These are phyloP conservation scores for Protonibea diacanthus DNA, from an alignment of 2,797 vertebrate species.

Conservation along the genomic window DNA sequence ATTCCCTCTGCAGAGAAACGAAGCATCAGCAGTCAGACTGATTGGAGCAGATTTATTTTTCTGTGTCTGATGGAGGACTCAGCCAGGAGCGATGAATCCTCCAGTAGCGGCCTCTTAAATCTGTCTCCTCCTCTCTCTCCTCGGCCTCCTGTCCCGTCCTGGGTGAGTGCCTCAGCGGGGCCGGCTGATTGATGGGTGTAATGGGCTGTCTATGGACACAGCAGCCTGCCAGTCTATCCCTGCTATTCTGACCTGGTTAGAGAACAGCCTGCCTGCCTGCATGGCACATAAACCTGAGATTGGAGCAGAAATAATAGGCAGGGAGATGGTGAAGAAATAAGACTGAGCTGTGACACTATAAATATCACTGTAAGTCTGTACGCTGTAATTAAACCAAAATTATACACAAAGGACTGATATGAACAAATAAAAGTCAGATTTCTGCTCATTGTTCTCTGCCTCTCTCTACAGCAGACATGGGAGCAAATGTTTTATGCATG, in stretches of 20 bases:
- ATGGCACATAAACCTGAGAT: constrained; percentile 20
- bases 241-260: constrained; percentile 53
- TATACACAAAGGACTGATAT: background rate
- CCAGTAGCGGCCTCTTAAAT: constrained; percentile 53
- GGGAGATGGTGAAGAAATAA: background rate
- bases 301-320: constrained; percentile 8
- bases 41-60: constrained; percentile 34
- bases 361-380: background rate
- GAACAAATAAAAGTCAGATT: background rate
- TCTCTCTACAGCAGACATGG: background rate
- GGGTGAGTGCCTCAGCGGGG: constrained; percentile 33
- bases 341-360: too few relatives aligned
- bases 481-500: constrained; percentile 28
- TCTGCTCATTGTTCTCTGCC: background rate
- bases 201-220: constrained; percentile 59
- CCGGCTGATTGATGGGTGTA: constrained; percentile 67
- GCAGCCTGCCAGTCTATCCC: constrained; percentile 32
- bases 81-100: constrained; percentile 52
- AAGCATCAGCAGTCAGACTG: constrained; percentile 30
- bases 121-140: constrained; percentile 37
- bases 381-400: background rate
- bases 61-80: constrained; percentile 42
- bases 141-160: constrained; percentile 30
- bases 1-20: constrained; percentile 14
- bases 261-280: constrained; percentile 36